Conservation (phyloP, 2,113 vertebrate species). For the Sialia sialis region DNA sequence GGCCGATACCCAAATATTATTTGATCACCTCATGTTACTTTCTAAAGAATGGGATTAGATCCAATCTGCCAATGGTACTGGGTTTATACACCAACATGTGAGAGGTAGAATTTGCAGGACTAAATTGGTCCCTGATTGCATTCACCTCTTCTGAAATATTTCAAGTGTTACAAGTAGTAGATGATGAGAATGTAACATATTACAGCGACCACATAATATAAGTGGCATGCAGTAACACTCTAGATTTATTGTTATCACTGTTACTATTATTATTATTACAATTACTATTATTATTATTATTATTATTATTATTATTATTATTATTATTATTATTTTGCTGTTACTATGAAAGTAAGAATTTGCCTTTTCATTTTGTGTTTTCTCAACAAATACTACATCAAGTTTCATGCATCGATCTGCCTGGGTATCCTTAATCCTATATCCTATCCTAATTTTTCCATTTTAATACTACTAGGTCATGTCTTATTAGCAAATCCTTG, state of each 20-base stretch:
- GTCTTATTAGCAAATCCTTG: background rate
- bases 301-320: too few relatives aligned
- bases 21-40: background rate
- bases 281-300: too few relatives aligned
- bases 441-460: background rate
- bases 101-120: background rate
- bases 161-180: background rate
- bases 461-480: background rate
- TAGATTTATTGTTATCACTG: background rate
- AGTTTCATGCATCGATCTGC: background rate
- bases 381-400: background rate
- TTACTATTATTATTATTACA: background rate
- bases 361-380: background rate
- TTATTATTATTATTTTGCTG: background rate
- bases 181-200: background rate
- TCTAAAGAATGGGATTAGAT: background rate
- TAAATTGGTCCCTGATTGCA: background rate
- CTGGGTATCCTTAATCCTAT: background rate
- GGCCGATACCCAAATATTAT: background rate
- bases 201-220: background rate
- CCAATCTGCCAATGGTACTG: background rate
- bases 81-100: background rate
- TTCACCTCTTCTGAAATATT: background rate
- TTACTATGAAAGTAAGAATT: background rate
- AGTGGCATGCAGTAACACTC: background rate